These are phyloP conservation scores for Podotricha telesiphe DNA, from an alignment of 2,888 invertebrate species.

Conservation along the genomic window DNA sequence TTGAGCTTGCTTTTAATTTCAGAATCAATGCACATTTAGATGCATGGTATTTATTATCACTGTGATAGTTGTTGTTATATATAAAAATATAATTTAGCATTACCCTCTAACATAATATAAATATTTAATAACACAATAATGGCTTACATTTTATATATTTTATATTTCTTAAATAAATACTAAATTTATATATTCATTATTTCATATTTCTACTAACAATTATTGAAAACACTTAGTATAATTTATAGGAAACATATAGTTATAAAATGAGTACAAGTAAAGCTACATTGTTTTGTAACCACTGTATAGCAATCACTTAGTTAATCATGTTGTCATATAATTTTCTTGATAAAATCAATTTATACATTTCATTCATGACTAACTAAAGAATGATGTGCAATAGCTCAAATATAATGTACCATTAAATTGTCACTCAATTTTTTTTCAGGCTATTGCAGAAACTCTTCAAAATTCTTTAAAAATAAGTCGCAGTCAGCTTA, in stretches of 20 bases:
- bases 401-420: background rate
- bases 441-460: constrained; percentile 73
- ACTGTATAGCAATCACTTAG: background rate
- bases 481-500: constrained; percentile 70
- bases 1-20: constrained; percentile 16
- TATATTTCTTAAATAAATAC: background rate
- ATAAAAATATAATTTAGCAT: background rate
- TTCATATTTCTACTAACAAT: background rate
- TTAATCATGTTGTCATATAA: background rate
- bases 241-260: too few species aligned
- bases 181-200: background rate
- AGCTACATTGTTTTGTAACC: background rate
- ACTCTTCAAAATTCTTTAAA: constrained; percentile 68
- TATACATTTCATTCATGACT: background rate
- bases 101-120: background rate
- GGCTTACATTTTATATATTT: too few species aligned
- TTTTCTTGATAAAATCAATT: background rate
- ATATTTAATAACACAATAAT: background rate
- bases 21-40: constrained; percentile 15
- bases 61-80: background rate
- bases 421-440: background rate
- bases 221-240: background rate
- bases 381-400: constrained; percentile 2
- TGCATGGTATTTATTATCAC: constrained; percentile 1
- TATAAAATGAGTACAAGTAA: background rate